phyloP scores from a whole-genome alignment of 2,888 invertebrate species.

The Cyclophora punctaria region DNA sequence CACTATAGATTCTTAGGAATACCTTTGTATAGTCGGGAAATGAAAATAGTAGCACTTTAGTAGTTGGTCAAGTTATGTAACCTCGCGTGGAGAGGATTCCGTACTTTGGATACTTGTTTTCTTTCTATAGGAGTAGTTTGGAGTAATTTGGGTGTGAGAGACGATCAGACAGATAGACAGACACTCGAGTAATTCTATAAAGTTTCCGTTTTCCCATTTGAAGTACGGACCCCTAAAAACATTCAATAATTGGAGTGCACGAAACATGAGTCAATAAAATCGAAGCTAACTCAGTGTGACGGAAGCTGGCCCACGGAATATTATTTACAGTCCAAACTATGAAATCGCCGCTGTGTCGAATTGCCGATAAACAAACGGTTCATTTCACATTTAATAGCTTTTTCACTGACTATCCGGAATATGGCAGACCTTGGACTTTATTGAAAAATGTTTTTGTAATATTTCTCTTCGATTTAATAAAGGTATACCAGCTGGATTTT shows the following conservation, averaged over 20 bases:
- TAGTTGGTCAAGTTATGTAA: no score
- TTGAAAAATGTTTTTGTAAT: no score
- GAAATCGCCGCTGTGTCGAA: conserved; percentile 30
- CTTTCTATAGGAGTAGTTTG: no score
- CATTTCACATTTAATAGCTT: conserved; percentile 19
- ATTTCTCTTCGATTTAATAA: no score
- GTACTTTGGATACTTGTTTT: no score
- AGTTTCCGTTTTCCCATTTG: background rate
- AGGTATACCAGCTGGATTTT: no score
- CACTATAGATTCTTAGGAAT: no score
- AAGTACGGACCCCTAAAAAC: background rate
- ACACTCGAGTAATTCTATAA: background rate
- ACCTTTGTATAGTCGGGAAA: no score
- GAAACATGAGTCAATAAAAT: conserved; percentile 15
- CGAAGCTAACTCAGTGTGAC: conserved; percentile 10
- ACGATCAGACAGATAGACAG: background rate
- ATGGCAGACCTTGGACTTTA: no score
- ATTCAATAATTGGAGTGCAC: background rate
- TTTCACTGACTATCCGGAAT: conserved; percentile 14
- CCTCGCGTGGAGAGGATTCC: no score
- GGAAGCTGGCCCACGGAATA: conserved; percentile 20
- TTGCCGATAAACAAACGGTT: conserved; percentile 28
- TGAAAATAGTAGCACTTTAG: no score
- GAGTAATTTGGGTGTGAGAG: no score
- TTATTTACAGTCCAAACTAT: conserved; percentile 32